These are phyloP conservation scores for Cryptocheilus praepositus DNA, from an alignment of 2,888 invertebrate species.

Conservation along the genomic window DNA sequence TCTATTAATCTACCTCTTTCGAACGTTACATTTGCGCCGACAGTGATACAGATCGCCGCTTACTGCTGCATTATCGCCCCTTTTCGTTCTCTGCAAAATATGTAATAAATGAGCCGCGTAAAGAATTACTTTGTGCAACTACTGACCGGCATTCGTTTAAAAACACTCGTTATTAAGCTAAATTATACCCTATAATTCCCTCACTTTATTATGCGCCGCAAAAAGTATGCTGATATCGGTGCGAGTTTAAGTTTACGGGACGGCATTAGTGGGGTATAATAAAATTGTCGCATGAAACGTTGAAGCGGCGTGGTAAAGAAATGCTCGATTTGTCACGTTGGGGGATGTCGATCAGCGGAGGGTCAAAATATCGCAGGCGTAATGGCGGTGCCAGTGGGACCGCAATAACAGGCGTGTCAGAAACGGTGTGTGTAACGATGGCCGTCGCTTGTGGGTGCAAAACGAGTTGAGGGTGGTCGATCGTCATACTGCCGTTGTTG, in stretches of 20 bases:
- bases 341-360: constrained; percentile 42
- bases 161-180: too few species aligned
- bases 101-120: background rate
- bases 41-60: constrained; percentile 10
- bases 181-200: too few species aligned
- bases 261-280: too few species aligned
- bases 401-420: constrained; percentile 62
- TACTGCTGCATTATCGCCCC: constrained; percentile 11
- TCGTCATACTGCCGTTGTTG: constrained; percentile 21
- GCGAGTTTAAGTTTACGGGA: too few species aligned
- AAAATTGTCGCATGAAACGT: background rate
- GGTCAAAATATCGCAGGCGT: constrained; percentile 57
- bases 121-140: background rate
- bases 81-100: constrained; percentile 1
- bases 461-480: constrained; percentile 28
- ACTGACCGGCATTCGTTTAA: too few species aligned
- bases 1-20: background rate
- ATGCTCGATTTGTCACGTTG: constrained; percentile 48
- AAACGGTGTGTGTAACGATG: constrained; percentile 51
- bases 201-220: too few species aligned
- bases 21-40: constrained; percentile 10
- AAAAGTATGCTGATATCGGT: too few species aligned
- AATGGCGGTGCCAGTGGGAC: constrained; percentile 33
- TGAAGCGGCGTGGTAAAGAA: constrained; percentile 38
- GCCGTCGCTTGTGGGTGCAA: constrained; percentile 29